Conservation (phyloP, 2,888 invertebrate species). For the Rhogogaster chlorosoma region DNA sequence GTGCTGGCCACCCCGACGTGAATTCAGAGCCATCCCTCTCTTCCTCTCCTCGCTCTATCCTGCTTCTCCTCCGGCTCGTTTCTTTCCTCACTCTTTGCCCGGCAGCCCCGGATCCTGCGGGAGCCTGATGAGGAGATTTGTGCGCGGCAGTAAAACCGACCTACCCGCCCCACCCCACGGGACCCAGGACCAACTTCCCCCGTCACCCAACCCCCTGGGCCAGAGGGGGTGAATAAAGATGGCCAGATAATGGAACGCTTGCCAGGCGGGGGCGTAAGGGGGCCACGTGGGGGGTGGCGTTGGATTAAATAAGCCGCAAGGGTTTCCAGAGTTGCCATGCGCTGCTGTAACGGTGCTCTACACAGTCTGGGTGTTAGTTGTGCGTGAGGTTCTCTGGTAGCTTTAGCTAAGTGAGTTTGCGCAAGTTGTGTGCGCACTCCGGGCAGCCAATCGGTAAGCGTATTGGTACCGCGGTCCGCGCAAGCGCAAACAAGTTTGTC, state of each 20-base stretch:
- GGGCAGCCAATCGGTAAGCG: constrained; percentile 21
- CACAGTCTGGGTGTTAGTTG: background rate
- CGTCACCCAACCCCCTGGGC: constrained; percentile 54
- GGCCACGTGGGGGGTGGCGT: constrained; percentile 43
- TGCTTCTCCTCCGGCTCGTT: constrained; percentile 39
- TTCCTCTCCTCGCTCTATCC: constrained; percentile 55
- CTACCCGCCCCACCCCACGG: constrained; percentile 40
- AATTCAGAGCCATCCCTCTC: constrained; percentile 53
- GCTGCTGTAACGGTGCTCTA: constrained; percentile 42
- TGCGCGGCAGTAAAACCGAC: constrained; percentile 74
- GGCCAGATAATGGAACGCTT: constrained; percentile 71
- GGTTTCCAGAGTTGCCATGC: constrained; percentile 55
- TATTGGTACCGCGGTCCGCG: background rate
- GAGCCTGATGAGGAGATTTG: constrained; percentile 77
- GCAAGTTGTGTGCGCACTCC: constrained; percentile 11
- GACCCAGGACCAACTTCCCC: constrained; percentile 46
- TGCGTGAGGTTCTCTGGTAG: background rate
- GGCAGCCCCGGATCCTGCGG: constrained; percentile 67
- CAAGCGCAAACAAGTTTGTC: constrained; percentile 33
- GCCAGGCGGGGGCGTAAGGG: constrained; percentile 48
- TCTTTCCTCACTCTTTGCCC: constrained; percentile 47
- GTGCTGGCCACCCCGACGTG: constrained; percentile 59
- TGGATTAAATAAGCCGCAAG: constrained; percentile 62
- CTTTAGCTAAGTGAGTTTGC: background rate
- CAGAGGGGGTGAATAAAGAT: constrained; percentile 73